Evolutionary conservation across 2,888 invertebrate species (phyloP).

Genomic region (Drosophila infuscata): DNA sequence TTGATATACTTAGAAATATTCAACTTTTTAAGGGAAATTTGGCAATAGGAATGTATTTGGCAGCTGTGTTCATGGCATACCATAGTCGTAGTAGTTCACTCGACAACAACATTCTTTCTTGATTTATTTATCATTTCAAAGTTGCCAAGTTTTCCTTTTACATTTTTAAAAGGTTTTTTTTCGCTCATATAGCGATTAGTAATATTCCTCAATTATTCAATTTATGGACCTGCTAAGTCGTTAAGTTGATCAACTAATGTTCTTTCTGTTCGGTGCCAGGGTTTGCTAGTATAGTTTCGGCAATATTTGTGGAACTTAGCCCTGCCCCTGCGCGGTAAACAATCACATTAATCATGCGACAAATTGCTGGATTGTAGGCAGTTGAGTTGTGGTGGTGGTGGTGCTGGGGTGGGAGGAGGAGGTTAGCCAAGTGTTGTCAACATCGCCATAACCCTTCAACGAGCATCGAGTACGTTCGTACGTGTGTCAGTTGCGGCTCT

Average conservation of each 20-base stretch:
- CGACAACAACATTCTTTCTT: not conserved
- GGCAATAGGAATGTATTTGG: not conserved
- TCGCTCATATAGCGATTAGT: not conserved
- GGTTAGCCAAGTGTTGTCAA: slow-evolving; percentile 62
- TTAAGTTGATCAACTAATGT: slow-evolving; percentile 1
- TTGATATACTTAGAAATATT: no score
- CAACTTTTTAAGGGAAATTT: not conserved
- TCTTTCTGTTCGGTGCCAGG: slow-evolving; percentile 3
- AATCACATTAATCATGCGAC: slow-evolving; percentile 50
- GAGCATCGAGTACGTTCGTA: slow-evolving; percentile 31
- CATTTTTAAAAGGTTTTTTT: not conserved
- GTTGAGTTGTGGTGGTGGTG: not conserved
- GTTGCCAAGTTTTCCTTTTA: not conserved
- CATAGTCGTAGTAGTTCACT: not conserved
- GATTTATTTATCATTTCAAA: not conserved
- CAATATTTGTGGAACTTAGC: slow-evolving; percentile 15
- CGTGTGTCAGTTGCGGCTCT: slow-evolving; percentile 35
- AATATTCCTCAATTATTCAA: slow-evolving; percentile 1
- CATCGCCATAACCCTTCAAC: slow-evolving; percentile 71
- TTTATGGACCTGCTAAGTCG: not conserved
- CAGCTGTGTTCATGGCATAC: not conserved
- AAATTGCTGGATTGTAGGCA: slow-evolving; percentile 32
- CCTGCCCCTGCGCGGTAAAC: slow-evolving; percentile 39
- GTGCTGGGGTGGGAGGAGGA: not conserved
- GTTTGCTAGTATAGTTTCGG: slow-evolving; percentile 8